A percentile compares a stretch with the other conserved stretches of the same genome.
phyloP scores from a whole-genome alignment of 2,888 invertebrate species.

The Aphodius sticticus region DNA sequence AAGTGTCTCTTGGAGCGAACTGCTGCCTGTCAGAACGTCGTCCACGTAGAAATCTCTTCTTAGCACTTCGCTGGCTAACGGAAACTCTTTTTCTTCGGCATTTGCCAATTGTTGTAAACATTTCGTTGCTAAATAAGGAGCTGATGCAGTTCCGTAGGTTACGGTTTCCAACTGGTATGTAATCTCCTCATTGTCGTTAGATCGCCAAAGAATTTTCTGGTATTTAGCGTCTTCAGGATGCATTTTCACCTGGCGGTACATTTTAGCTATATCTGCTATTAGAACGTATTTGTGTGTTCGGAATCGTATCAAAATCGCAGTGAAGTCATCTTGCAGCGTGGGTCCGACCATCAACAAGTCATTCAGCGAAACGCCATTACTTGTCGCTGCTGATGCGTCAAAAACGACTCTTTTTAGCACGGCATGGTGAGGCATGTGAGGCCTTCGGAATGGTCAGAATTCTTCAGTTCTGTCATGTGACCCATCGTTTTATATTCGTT shows the following conservation, averaged over 20 bases:
- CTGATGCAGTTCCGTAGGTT: slow-evolving; percentile 28
- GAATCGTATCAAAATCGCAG: slow-evolving; percentile 28
- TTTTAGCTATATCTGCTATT: slow-evolving; percentile 44
- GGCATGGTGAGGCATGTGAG: slow-evolving; percentile 21
- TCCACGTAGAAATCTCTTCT: slow-evolving; percentile 17
- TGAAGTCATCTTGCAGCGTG: slow-evolving; percentile 41
- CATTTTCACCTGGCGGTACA: slow-evolving; percentile 44
- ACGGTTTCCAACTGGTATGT: slow-evolving; percentile 30
- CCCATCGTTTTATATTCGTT: no score
- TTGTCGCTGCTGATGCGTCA: slow-evolving; percentile 12
- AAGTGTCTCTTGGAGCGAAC: slow-evolving; percentile 10
- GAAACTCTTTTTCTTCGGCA: slow-evolving; percentile 10
- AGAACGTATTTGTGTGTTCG: slow-evolving; percentile 36
- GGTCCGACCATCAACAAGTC: slow-evolving; percentile 44
- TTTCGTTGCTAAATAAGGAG: slow-evolving; percentile 29
- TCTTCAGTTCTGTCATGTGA: slow-evolving; percentile 12
- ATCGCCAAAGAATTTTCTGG: slow-evolving; percentile 40
- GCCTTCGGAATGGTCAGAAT: slow-evolving; percentile 7
- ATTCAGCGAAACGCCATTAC: slow-evolving; percentile 41
- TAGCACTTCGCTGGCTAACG: background rate
- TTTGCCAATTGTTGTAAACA: slow-evolving; percentile 21
- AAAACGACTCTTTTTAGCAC: slow-evolving; percentile 17
- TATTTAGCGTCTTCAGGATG: slow-evolving; percentile 36
- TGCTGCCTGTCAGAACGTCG: slow-evolving; percentile 14
- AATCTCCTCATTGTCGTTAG: slow-evolving; percentile 26